Evolutionary conservation across 2,888 invertebrate species (phyloP), one percentile per base, ranked within the genome.

Genomic region (Polyommatus iphigenia): DNA sequence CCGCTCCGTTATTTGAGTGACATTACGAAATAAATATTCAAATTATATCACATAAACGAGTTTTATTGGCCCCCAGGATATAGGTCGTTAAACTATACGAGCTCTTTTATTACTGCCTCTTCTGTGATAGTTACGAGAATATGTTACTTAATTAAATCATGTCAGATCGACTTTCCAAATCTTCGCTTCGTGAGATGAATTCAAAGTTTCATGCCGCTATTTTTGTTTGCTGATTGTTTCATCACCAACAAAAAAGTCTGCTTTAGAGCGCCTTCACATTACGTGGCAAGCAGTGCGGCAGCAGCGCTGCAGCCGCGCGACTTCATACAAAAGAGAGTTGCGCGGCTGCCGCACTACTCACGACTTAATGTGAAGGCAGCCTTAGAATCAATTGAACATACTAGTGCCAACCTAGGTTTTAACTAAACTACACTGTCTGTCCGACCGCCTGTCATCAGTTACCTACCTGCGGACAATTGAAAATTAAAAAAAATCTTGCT

Each of bases 11-110:
- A 89, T 91, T 90, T 90, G 87, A 90, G 90, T 92, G 93, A 92
- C 92, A 93, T 94, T 93, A 92, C 88, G 86, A 90, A 93, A 93
- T 93, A 93, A 93, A 93, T 92, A 93, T 92, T 91, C 88, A 91
- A 92, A 93, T 89, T 91, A 91, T 91, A 94, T 92, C 91, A 88
- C 82, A 86, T 77, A 80, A 78, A 82, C 57, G 82, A 73, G 80
- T 90, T 91, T 92, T 84, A 89, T 87, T 91, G 79, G 41, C 41
- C 78, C 79, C 78, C 73, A 36, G 57, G 50, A 32, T 75, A 54
- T 75, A 50, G 62, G 5, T 77, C 76, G 76, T 77, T 67, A 77
- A 77, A 77, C n/a, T 76, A 76, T 76, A 76, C 41, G 62, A n/a
- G 41, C 36, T 8, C 54, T 75, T 75, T 75, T 75, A 75, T 75